phyloP scores from a whole-genome alignment of 2,113 vertebrate genomes.

The Urocynchramus pylzowi region DNA sequence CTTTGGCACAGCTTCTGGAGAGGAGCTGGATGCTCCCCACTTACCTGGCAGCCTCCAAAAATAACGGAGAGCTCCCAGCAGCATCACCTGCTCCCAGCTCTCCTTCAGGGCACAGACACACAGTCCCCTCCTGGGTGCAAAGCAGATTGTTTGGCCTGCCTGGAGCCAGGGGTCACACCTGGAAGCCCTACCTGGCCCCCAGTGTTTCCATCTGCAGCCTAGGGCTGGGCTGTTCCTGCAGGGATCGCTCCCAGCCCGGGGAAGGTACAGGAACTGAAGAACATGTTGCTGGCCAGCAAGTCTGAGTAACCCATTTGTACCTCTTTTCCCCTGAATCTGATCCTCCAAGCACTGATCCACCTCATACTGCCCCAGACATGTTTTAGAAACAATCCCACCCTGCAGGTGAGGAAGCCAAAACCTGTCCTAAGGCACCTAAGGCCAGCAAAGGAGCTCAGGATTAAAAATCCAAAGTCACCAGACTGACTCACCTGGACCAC shows the following conservation, averaged over 20 bases:
- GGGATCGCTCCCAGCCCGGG: background rate
- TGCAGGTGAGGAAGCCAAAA: background rate
- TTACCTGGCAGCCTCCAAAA: background rate
- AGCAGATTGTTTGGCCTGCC: background rate
- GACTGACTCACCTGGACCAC: background rate
- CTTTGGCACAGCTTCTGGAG: background rate
- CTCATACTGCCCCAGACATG: background rate
- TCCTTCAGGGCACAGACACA: background rate
- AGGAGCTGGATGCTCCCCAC: background rate
- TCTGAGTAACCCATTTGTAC: background rate
- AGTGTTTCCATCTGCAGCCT: accelerated
- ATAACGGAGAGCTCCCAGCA: background rate
- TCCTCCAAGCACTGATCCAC: background rate
- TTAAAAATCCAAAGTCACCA: background rate
- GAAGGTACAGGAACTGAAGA: background rate
- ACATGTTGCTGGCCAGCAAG: background rate
- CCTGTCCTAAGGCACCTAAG: background rate
- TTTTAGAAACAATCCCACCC: background rate
- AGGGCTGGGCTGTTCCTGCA: background rate
- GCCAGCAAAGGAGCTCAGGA: background rate
- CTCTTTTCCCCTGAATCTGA: background rate
- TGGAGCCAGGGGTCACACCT: background rate
- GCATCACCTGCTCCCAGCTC: background rate
- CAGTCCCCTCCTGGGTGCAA: background rate
- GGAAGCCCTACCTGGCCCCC: background rate